phyloP scores from a whole-genome alignment of 2,888 invertebrate species.

The Noctua fimbriata region DNA sequence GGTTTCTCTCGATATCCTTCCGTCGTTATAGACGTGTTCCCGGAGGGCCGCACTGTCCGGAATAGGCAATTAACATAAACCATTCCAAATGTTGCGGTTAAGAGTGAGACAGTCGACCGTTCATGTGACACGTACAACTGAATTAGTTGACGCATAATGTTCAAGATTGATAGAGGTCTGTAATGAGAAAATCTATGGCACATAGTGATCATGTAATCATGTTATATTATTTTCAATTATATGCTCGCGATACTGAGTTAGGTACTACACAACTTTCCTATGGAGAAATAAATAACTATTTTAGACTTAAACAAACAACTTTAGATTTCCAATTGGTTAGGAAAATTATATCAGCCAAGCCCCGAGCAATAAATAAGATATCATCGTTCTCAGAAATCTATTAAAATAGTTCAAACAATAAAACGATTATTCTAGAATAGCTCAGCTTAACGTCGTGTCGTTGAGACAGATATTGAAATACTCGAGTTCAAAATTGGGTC shows the following conservation, averaged over 20 bases:
- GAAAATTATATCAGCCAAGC: not conserved
- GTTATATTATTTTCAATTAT: not conserved
- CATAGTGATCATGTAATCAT: too few species aligned
- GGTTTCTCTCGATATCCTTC: constrained; percentile 5
- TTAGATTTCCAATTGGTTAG: not conserved
- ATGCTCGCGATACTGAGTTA: not conserved
- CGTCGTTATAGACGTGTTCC: constrained; percentile 25
- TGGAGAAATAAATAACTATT: not conserved
- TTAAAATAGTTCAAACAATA: too few species aligned
- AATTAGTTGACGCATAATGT: constrained; percentile 23
- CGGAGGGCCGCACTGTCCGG: constrained; percentile 16
- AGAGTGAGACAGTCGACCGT: constrained; percentile 9
- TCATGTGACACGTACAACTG: constrained; percentile 16
- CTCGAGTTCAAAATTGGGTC: constrained; percentile 18
- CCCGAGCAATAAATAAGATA: not conserved
- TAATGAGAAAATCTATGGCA: too few species aligned
- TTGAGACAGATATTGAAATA: constrained; percentile 36
- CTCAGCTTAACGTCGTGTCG: not conserved
- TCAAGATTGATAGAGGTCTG: not conserved
- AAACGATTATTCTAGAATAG: too few species aligned
- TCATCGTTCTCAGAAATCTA: too few species aligned
- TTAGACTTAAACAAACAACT: not conserved
- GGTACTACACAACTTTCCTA: not conserved
- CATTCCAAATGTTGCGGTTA: constrained; percentile 49
- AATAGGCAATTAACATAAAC: constrained; percentile 62